A percentile compares a stretch with the other conserved stretches of the same genome.
Conservation (phyloP, 2,888 invertebrate genomes). For the Linyphia triangularis region DNA sequence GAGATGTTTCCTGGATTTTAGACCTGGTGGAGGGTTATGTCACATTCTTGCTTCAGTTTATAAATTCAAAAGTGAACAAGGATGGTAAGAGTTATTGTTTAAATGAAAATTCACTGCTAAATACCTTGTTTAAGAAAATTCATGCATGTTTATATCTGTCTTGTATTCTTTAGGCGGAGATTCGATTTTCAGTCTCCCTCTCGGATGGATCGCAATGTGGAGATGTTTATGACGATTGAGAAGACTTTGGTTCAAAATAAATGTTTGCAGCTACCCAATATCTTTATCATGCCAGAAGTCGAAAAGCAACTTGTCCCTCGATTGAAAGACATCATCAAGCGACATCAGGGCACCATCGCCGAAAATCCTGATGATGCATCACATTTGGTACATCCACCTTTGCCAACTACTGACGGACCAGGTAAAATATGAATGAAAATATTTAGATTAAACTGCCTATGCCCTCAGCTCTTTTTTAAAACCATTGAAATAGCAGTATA, state of each 20-base stretch:
- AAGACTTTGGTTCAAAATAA: constrained; percentile 90
- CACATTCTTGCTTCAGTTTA: constrained; percentile 95
- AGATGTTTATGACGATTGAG: constrained; percentile 94
- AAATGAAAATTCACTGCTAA: background rate
- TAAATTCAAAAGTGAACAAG: constrained; percentile 97
- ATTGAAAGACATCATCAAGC: constrained; percentile 91
- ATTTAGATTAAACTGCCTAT: too few relatives aligned
- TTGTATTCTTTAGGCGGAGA: constrained; percentile 66
- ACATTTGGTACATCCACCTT: constrained; percentile 91
- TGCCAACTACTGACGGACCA: constrained; percentile 77
- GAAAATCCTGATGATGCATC: constrained; percentile 94
- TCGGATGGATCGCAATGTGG: constrained; percentile 93
- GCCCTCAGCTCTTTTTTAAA: too few relatives aligned
- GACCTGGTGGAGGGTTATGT: constrained; percentile 94
- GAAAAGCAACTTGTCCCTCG: constrained; percentile 84
- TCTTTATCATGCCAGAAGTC: constrained; percentile 90
- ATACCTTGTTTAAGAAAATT: background rate
- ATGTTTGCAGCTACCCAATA: constrained; percentile 87
- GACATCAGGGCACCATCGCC: constrained; percentile 89
- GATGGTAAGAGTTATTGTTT: constrained; percentile 83
- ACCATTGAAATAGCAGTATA: too few relatives aligned
- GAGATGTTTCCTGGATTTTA: constrained; percentile 97
- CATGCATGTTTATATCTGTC: background rate
- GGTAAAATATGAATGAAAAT: too few relatives aligned
- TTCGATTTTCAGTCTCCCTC: constrained; percentile 87